Evolutionary conservation across 2,888 invertebrate genomes (phyloP), one percentile per base, ranked within the genome.

Genomic region (Megastigmus dorsalis): DNA sequence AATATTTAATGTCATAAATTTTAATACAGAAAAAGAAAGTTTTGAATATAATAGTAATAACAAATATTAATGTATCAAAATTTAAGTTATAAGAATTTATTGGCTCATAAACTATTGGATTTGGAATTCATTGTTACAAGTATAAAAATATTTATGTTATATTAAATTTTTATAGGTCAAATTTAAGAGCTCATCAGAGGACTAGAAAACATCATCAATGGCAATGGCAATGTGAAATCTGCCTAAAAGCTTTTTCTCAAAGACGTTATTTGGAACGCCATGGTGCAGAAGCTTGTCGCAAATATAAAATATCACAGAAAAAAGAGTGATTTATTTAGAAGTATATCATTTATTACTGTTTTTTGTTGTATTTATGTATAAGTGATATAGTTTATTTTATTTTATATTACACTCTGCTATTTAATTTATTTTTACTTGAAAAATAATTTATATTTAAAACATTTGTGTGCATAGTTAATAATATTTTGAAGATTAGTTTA

Each of bases 121-220:
- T n/a, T n/a, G n/a, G n/a, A n/a, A 30, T 28, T 52, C 28, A 18
- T 28, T 13, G 7, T 26, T 26, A 3, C 4, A 41, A 7, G 10
- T n/a, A 38, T 5, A 55, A 15, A 36, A 38, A n/a, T 23, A 54
- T 26, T 38, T 38, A 38, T 36, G 43, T 48, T 9, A 33, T 18
- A 28, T 23, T n/a, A n/a, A n/a, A 18, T 50, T 48, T 62, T 78
- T 74, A 0, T 78, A 93, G 93, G 57, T 93, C 93, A 0, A 93
- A 93, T 85, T 88, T 93, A 45, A 90, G 93, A 60, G 93, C 93
- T 0, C 93, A 93, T 88, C 93, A 93, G 84, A 91, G 93, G 76
- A 92, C 93, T 7, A 91, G 92, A 79, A 91, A 91, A 5, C 93
- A 93, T 86, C 93, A 93, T 86, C 86, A 90, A 65, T 93, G 93